Evolutionary conservation across 1,140 invertebrate species (phyloP).

Genomic region (Scaptomyza graminum): DNA sequence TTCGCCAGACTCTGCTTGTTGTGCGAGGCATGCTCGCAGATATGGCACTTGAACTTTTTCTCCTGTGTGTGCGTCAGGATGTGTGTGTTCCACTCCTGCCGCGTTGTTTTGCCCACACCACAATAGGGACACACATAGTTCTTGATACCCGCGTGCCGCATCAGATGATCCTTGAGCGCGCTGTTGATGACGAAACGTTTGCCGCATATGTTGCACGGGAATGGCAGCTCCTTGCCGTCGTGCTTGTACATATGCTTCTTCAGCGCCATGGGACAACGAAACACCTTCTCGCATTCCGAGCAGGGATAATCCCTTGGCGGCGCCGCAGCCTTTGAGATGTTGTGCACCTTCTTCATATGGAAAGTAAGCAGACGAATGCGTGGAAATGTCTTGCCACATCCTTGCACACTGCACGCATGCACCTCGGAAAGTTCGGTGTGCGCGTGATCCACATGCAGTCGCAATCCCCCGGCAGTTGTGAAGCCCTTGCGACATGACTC

Average conservation of each 20-base stretch:
- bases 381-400: conserved; percentile 74
- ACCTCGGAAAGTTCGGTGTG: conserved; percentile 74
- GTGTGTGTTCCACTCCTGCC: conserved; percentile 81
- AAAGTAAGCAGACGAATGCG: conserved; percentile 78
- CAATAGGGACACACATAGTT: conserved; percentile 82
- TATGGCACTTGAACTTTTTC: conserved; percentile 80
- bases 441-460: conserved; percentile 75
- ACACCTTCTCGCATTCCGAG: conserved; percentile 76
- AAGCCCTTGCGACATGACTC: conserved; percentile 76
- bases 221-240: conserved; percentile 85
- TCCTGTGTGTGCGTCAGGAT: conserved; percentile 79
- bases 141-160: conserved; percentile 80
- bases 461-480: conserved; percentile 72
- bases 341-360: conserved; percentile 77
- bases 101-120: conserved; percentile 77
- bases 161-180: conserved; percentile 76
- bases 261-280: conserved; percentile 78
- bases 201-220: conserved; percentile 86
- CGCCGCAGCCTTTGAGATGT: conserved; percentile 69
- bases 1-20: conserved; percentile 77
- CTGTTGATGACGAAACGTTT: conserved; percentile 81
- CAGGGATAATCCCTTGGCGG: conserved; percentile 76
- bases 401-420: conserved; percentile 66
- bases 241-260: conserved; percentile 86
- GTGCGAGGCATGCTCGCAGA: conserved; percentile 77